Percentiles rank a stretch among this genome's conserved stretches.
phyloP scores from a whole-genome alignment of 1,140 invertebrate species.

The Cyrtorhinus lividipennis region DNA sequence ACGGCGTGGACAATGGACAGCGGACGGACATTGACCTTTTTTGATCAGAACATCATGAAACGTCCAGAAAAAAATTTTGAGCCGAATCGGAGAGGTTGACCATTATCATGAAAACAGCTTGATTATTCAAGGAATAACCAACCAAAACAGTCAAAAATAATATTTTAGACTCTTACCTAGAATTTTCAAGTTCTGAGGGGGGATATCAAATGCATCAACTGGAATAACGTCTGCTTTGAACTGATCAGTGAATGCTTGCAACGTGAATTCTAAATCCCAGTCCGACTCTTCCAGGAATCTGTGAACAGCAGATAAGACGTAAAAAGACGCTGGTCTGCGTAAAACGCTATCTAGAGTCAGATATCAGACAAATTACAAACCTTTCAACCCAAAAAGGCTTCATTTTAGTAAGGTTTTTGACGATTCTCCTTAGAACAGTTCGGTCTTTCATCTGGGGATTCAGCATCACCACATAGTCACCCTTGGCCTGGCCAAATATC shows the following conservation, averaged over 20 bases:
- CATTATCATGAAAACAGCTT: too few species aligned
- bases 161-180: not conserved
- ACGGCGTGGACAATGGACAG: too few species aligned
- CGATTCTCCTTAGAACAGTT: not conserved
- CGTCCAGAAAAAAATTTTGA: too few species aligned
- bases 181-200: not conserved
- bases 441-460: not conserved
- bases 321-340: not conserved
- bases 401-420: not conserved
- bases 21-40: too few species aligned
- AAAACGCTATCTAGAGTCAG: not conserved
- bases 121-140: too few species aligned
- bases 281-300: not conserved
- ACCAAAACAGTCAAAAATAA: too few species aligned
- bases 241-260: constrained; percentile 2
- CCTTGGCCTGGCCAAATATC: not conserved
- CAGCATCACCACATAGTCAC: not conserved
- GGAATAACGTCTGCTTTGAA: not conserved
- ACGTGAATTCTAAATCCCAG: constrained; percentile 5
- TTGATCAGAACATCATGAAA: too few species aligned
- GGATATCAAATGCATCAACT: not conserved
- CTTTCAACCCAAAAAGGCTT: not conserved
- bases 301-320: not conserved
- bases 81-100: too few species aligned
- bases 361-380: not conserved